Evolutionary conservation across 2,797 vertebrate species (phyloP).

Genomic region (Sebastes baramenuke): DNA sequence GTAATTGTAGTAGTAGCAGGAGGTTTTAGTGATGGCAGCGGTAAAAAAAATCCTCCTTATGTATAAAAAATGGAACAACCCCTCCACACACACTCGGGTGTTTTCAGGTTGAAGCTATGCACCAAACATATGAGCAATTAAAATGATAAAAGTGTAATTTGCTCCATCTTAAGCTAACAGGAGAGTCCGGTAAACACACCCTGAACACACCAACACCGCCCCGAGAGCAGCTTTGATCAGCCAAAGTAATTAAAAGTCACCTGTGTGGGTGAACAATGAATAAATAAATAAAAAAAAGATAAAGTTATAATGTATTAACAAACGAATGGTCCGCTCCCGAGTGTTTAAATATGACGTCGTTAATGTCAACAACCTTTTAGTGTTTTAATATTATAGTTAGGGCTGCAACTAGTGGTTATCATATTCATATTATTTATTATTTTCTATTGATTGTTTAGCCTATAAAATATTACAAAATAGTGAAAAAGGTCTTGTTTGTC

Average conservation of each 20-base stretch:
- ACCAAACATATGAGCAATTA: rapidly evolving
- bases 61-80: neutral
- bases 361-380: neutral
- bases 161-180: neutral
- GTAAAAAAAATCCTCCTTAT: neutral
- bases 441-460: no score
- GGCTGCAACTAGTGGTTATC: no score
- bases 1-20: neutral
- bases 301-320: neutral
- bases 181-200: neutral
- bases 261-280: no score
- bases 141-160: no score
- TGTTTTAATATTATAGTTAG: neutral
- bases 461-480: no score
- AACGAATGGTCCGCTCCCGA: neutral
- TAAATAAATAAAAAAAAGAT: no score
- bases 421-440: no score
- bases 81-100: no score
- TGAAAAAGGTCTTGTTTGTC: no score
- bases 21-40: neutral
- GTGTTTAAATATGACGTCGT: neutral
- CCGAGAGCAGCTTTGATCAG: no score
- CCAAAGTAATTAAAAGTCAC: no score
- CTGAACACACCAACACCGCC: neutral
- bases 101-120: no score